Evolutionary conservation across 2,888 invertebrate species (phyloP).

Genomic region (Macrostomum cliftonense): DNA sequence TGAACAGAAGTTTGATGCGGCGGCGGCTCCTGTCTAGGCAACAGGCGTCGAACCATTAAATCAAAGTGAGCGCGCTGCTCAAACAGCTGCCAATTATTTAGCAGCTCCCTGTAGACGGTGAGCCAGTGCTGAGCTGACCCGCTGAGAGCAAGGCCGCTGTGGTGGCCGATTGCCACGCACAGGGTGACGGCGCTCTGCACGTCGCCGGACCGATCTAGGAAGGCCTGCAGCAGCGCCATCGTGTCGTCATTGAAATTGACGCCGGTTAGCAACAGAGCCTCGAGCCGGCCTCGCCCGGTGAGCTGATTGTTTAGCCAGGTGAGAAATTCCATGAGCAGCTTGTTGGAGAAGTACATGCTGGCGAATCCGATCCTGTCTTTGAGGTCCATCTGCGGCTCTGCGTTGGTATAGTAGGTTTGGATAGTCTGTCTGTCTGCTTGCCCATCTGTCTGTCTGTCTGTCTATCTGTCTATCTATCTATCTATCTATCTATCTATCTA

Average conservation of each 20-base stretch:
- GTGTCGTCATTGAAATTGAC: slow-evolving; percentile 26
- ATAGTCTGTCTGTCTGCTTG: too few species aligned
- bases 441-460: too few species aligned
- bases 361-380: slow-evolving; percentile 1
- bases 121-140: too few species aligned
- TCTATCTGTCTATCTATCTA: too few species aligned
- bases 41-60: background rate
- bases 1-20: too few species aligned
- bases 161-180: slow-evolving; percentile 33
- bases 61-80: slow-evolving; percentile 25
- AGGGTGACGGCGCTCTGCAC: slow-evolving; percentile 58
- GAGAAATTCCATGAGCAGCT: background rate
- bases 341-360: background rate
- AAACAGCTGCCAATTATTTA: slow-evolving; percentile 80
- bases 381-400: slow-evolving; percentile 1
- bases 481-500: too few species aligned
- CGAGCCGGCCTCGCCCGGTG: slow-evolving; percentile 56
- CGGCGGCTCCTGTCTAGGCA: background rate
- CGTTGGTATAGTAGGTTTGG: too few species aligned
- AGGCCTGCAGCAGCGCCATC: slow-evolving; percentile 60
- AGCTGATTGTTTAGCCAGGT: slow-evolving; percentile 41
- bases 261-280: slow-evolving; percentile 60
- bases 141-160: too few species aligned
- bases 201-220: slow-evolving; percentile 67
- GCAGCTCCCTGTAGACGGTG: slow-evolving; percentile 50